These are phyloP conservation scores for Macropis europaea DNA, from an alignment of 2,888 invertebrate genomes.

Conservation along the genomic window DNA sequence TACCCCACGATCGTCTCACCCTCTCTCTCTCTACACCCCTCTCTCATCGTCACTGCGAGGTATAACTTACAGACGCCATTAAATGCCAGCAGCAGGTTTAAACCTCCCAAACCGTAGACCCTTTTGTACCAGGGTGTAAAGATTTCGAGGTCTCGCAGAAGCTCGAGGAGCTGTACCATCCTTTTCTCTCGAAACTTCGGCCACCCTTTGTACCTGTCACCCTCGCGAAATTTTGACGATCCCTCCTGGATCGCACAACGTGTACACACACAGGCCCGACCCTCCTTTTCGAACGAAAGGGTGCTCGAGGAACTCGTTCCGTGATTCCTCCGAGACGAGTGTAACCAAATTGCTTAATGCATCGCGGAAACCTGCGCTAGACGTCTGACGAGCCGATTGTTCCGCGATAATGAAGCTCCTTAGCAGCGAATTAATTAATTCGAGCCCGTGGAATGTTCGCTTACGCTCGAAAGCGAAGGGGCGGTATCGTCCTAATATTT, in stretches of 20 bases:
- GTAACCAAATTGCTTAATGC: conserved; percentile 62
- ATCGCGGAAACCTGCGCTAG: conserved; percentile 44
- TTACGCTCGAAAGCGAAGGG: not conserved
- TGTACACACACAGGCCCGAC: not conserved
- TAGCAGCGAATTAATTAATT: conserved; percentile 54
- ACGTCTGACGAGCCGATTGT: conserved; percentile 48
- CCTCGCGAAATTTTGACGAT: conserved; percentile 59
- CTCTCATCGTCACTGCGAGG: conserved; percentile 29
- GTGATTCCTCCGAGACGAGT: conserved; percentile 41
- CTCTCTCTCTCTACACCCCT: conserved; percentile 6
- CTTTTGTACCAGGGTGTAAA: conserved; percentile 62
- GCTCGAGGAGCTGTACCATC: conserved; percentile 37
- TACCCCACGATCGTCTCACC: conserved; percentile 1
- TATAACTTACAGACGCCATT: conserved; percentile 70
- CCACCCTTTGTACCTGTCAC: conserved; percentile 43
- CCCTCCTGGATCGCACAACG: conserved; percentile 26
- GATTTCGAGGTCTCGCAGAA: conserved; percentile 55
- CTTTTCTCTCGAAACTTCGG: conserved; percentile 46
- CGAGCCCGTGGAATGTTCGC: conserved; percentile 1
- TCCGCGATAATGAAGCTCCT: conserved; percentile 45
- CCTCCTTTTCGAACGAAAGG: conserved; percentile 22
- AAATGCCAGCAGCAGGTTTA: conserved; percentile 69
- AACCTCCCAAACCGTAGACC: conserved; percentile 53
- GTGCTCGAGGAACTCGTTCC: conserved; percentile 49
- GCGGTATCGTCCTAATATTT: not conserved